Conservation (phyloP, 2,113 vertebrate genomes). For the Brienomyrus longianalis region DNA sequence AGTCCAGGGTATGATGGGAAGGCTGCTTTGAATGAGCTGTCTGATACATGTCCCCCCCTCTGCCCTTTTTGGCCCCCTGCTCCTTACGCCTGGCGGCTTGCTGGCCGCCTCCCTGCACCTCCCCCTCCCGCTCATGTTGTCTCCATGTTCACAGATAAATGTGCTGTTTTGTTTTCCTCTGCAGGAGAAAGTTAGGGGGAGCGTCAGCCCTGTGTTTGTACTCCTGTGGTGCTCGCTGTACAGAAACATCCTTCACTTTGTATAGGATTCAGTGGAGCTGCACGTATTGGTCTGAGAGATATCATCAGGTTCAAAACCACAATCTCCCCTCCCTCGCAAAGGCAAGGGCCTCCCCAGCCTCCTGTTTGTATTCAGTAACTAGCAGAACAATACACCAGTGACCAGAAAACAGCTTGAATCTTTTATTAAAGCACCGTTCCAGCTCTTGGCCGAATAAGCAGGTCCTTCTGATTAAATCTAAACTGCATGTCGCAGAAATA, state of each 20-base stretch:
- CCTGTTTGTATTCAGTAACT: not conserved
- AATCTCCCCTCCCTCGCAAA: not conserved
- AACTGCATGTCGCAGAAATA: not conserved
- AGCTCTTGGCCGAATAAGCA: not conserved
- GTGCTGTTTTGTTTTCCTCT: not conserved
- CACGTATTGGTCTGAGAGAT: not conserved
- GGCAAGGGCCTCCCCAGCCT: not conserved
- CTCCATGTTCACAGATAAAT: not conserved
- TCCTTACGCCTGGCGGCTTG: not conserved
- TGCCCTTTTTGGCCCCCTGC: not conserved
- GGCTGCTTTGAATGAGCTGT: not conserved
- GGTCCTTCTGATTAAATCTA: not conserved
- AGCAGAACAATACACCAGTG: not conserved
- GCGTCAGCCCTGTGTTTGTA: not conserved
- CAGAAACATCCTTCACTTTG: not conserved
- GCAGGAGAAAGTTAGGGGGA: not conserved
- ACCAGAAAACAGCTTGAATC: not conserved
- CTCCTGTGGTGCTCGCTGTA: not conserved
- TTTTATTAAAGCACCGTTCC: not conserved
- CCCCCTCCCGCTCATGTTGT: not conserved
- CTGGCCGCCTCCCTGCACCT: not conserved
- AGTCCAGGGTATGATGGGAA: not conserved
- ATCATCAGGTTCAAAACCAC: not conserved
- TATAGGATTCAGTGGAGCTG: not conserved
- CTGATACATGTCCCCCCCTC: not conserved